Evolutionary conservation across 2,797 vertebrate species (phyloP), one percentile per base, ranked within the genome.

Genomic region (Heterohyrax brucei): DNA sequence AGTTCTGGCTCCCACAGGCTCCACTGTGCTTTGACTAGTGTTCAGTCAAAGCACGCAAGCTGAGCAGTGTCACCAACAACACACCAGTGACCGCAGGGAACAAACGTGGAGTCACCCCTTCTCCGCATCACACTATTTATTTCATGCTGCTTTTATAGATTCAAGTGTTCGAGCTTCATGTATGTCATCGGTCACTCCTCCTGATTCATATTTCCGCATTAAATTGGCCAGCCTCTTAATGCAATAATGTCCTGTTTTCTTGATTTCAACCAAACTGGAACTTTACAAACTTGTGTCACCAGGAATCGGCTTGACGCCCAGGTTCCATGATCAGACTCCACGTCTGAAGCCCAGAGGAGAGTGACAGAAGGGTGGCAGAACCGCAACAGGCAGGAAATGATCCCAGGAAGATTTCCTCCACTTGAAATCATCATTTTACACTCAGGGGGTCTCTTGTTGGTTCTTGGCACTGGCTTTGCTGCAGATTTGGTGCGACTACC

Each of bases 351-450:
- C 59, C 39, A 46, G 94, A 75, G 26, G 4, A 56, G 79, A 83
- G 62, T 87, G 86, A 44, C 76, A 94, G 79, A 86, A 73, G 7
- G 82, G 89, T 61, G 33, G 39, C 66, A 33, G 26, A 77, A 72
- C 61, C 80, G 68, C 87, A 72, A 82, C 86, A 93, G 76, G 19
- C 64, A 95, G 83, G 56, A 88, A 93, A 87, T 83, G 48, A 87
- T 77, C 62, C 81, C 33, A 77, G 62, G 91, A 95, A 91, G 85
- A 83, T 94, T 46, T 95, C 39, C 48, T 61, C 26, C 1, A 46
- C 76, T 95, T 66, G 88, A 92, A 89, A 76, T 86, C 62, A 3
- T 66, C 46, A 72, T 95, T 94, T 94, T 94, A 79, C 79, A 68
- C 46, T 76, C 53, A 39, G 85, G n/a, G 19, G 30, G 53, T 24